These are phyloP conservation scores for Melanostoma scalare DNA, from an alignment of 2,888 invertebrate species.

Conservation along the genomic window DNA sequence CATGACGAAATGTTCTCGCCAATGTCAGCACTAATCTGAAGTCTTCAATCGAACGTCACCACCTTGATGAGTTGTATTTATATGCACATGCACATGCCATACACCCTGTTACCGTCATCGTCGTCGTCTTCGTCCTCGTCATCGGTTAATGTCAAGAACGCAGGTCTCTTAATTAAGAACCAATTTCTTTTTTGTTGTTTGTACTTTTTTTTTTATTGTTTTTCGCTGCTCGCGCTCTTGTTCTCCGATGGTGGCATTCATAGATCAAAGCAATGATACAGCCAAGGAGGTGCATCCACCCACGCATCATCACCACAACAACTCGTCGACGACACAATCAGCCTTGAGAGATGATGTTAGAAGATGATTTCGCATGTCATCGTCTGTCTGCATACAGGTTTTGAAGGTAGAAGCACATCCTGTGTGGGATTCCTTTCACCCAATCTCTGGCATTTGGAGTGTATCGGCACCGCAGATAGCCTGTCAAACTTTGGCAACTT, in stretches of 20 bases:
- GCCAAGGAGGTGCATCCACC: slow-evolving; percentile 55
- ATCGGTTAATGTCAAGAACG: slow-evolving; percentile 42
- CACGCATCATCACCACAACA: slow-evolving; percentile 48
- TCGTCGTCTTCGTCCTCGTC: neutral
- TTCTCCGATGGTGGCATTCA: slow-evolving; percentile 69
- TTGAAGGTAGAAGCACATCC: slow-evolving; percentile 42
- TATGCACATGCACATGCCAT: neutral
- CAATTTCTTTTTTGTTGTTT: slow-evolving; percentile 28
- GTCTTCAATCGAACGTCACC: slow-evolving; percentile 64
- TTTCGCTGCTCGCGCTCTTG: slow-evolving; percentile 33
- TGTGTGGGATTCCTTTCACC: slow-evolving; percentile 72
- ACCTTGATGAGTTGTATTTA: slow-evolving; percentile 22
- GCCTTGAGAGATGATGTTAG: slow-evolving; percentile 69
- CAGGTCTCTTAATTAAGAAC: slow-evolving; percentile 68
- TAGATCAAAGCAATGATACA: slow-evolving; percentile 55
- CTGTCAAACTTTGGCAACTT: slow-evolving; percentile 71
- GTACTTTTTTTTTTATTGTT: neutral
- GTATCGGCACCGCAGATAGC: slow-evolving; percentile 60
- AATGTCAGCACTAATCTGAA: slow-evolving; percentile 59
- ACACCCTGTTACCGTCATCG: slow-evolving; percentile 9
- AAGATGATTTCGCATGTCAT: slow-evolving; percentile 65
- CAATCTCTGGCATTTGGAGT: slow-evolving; percentile 62
- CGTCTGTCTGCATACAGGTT: slow-evolving; percentile 47
- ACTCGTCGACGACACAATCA: slow-evolving; percentile 30
- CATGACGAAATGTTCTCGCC: slow-evolving; percentile 70